Conservation (phyloP, 2,797 vertebrate genomes). For the Cynodonichthys magdalenae region DNA sequence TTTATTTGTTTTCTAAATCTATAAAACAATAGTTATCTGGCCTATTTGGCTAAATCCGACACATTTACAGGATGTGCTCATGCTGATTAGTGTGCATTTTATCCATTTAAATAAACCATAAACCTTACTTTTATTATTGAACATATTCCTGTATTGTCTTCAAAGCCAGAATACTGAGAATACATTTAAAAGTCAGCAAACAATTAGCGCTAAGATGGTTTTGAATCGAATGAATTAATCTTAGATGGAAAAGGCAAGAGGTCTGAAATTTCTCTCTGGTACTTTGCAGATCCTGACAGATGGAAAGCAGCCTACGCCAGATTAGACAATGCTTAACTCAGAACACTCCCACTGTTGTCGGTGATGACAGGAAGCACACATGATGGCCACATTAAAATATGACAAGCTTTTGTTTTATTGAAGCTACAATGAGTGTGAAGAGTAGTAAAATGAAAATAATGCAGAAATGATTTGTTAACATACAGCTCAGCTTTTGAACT, state of each 20-base stretch:
- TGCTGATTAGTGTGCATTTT: no score
- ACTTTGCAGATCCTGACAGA: conserved; percentile 66
- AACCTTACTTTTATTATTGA: conserved; percentile 20
- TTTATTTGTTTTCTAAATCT: no score
- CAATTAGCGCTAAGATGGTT: conserved; percentile 51
- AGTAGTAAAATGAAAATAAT: conserved; percentile 25
- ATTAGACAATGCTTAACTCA: conserved; percentile 67
- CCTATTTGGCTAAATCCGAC: no score
- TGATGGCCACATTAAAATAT: conserved; percentile 57
- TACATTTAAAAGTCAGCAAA: conserved; percentile 28
- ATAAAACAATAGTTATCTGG: no score
- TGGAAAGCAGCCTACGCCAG: conserved; percentile 66
- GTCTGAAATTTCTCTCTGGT: conserved; percentile 54
- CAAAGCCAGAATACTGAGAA: conserved; percentile 36
- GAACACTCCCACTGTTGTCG: conserved; percentile 65
- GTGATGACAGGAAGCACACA: conserved; percentile 60
- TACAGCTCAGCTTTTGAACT: conserved; percentile 29
- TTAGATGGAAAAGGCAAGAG: conserved; percentile 37
- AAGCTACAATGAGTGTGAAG: conserved; percentile 43
- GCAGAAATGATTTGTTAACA: conserved; percentile 38
- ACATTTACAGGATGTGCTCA: no score
- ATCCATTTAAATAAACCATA: no score
- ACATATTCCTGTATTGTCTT: conserved; percentile 21
- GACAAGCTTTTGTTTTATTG: conserved; percentile 64
- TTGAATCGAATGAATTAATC: conserved; percentile 44